phyloP scores from a whole-genome alignment of 2,888 invertebrate species.

The Incurvaria masculella region DNA sequence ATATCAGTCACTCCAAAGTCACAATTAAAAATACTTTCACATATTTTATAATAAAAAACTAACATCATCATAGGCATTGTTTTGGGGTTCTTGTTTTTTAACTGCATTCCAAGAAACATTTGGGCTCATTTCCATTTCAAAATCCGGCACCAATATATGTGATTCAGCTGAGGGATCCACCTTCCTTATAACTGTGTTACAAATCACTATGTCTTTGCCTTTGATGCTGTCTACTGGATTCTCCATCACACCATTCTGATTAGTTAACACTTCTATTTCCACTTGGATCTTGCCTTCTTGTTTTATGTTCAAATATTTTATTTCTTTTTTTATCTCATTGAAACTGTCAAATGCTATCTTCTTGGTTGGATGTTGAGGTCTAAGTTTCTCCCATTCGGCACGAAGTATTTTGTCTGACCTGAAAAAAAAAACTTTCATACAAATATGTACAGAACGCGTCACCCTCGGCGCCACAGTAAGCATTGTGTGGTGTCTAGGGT shows the following conservation, averaged over 20 bases:
- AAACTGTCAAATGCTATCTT: constrained; percentile 49
- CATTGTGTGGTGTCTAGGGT: no score
- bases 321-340: constrained; percentile 48
- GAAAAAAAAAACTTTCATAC: constrained; percentile 10
- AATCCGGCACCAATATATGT: not conserved
- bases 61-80: constrained; percentile 28
- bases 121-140: constrained; percentile 12
- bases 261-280: constrained; percentile 34
- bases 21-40: no score
- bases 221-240: constrained; percentile 32
- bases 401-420: constrained; percentile 44
- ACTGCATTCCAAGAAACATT: constrained; percentile 33
- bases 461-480: no score
- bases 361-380: constrained; percentile 32
- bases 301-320: constrained; percentile 38
- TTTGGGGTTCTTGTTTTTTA: constrained; percentile 18
- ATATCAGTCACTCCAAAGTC: no score
- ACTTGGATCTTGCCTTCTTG: constrained; percentile 46
- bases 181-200: constrained; percentile 47
- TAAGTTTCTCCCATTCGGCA: constrained; percentile 28
- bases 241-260: constrained; percentile 13
- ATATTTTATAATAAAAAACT: not conserved
- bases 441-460: not conserved
- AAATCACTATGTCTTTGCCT: constrained; percentile 42
- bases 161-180: constrained; percentile 30